phyloP scores from a whole-genome alignment of 2,797 vertebrate genomes.

The Todus mexicanus region DNA sequence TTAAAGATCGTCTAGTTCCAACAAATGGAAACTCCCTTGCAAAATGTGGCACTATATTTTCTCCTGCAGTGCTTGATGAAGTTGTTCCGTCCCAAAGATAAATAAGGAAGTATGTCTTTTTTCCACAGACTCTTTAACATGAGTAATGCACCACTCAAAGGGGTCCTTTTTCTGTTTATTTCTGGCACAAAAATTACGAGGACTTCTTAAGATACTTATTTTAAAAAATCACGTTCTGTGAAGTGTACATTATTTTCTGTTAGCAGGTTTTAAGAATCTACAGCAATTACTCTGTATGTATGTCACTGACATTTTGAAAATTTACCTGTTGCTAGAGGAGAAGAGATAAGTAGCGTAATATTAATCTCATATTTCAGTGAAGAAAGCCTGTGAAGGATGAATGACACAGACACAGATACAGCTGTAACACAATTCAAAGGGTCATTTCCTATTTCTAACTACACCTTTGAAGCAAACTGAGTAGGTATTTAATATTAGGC shows the following conservation, averaged over 20 bases:
- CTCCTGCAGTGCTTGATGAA: background rate
- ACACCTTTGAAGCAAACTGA: background rate
- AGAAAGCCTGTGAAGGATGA: background rate
- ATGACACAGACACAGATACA: background rate
- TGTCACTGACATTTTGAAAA: background rate
- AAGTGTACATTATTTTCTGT: background rate
- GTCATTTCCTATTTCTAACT: background rate
- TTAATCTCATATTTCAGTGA: background rate
- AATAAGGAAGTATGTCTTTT: background rate
- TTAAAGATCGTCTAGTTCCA: too few relatives aligned
- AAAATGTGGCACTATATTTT: background rate
- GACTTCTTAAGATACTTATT: background rate
- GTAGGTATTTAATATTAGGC: background rate
- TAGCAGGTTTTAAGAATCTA: background rate
- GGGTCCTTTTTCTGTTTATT: background rate
- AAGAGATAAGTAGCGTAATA: background rate
- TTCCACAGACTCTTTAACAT: background rate
- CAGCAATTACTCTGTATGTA: background rate
- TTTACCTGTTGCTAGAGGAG: background rate
- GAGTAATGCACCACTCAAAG: background rate
- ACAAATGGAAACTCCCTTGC: background rate
- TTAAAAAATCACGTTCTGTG: background rate
- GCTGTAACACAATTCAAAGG: background rate
- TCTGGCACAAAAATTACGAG: background rate
- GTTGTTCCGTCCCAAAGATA: background rate